A percentile compares a stretch with the other conserved stretches of the same genome.
Evolutionary conservation across 2,797 vertebrate species (phyloP).

Genomic region (Danio aesculapii): DNA sequence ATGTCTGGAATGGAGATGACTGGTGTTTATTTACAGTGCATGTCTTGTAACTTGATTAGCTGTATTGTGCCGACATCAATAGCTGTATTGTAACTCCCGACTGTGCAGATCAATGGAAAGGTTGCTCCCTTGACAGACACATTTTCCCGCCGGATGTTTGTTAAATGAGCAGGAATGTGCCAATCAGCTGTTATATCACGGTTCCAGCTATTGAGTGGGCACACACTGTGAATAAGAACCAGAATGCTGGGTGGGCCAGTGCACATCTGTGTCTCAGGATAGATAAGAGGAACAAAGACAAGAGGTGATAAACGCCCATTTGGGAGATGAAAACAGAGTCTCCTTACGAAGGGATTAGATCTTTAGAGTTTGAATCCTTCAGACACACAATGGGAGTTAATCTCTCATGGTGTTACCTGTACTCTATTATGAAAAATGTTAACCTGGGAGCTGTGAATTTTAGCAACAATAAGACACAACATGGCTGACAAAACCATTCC

Average conservation of each 20-base stretch:
- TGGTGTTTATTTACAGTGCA: neutral
- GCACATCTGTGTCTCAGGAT: neutral
- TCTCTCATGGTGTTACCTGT: neutral
- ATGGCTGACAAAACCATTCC: neutral
- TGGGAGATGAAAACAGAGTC: neutral
- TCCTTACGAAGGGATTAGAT: neutral
- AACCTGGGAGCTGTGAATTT: neutral
- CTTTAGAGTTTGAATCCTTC: conserved; percentile 4
- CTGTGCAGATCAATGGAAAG: neutral
- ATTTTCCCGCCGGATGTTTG: neutral
- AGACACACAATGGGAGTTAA: neutral
- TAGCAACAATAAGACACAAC: neutral
- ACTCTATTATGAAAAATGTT: neutral
- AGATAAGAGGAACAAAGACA: neutral
- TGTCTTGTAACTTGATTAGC: conserved; percentile 9
- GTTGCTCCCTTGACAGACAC: neutral
- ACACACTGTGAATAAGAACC: neutral
- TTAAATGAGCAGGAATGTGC: neutral
- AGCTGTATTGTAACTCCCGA: neutral
- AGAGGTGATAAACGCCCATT: neutral
- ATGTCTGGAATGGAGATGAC: neutral
- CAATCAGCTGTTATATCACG: conserved; percentile 2
- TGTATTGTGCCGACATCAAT: neutral
- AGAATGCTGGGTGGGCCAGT: neutral
- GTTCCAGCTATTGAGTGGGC: conserved; percentile 3